Conservation (phyloP, 2,797 vertebrate species). For the Phalloptychus januarius region DNA sequence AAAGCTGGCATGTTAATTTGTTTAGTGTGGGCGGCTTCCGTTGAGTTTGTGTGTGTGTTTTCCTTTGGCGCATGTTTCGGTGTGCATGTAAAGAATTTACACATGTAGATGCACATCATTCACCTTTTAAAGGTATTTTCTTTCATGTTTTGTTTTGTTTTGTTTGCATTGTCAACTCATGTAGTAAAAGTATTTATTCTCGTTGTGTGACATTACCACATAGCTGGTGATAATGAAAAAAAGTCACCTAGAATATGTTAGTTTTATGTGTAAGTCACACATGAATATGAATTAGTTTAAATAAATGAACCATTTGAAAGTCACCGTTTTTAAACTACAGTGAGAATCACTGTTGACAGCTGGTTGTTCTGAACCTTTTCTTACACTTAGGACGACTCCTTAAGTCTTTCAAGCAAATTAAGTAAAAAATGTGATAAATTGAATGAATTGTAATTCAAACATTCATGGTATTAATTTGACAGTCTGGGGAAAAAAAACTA, state of each 20-base stretch:
- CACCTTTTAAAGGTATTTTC: background rate
- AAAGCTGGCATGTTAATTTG: slow-evolving; percentile 65
- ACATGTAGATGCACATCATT: background rate
- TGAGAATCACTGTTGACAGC: background rate
- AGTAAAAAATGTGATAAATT: background rate
- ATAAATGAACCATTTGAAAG: background rate
- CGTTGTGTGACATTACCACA: background rate
- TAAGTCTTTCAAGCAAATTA: background rate
- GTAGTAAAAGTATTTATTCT: background rate
- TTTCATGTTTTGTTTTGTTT: background rate
- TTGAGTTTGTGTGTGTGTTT: slow-evolving; percentile 13
- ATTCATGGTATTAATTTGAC: background rate
- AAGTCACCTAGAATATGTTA: background rate
- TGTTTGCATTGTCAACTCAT: background rate
- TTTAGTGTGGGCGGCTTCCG: slow-evolving; percentile 41
- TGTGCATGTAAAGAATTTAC: background rate
- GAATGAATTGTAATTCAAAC: background rate
- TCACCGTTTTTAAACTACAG: background rate
- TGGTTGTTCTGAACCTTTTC: background rate
- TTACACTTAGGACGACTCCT: background rate
- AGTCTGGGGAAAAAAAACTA: background rate
- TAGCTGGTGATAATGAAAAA: background rate
- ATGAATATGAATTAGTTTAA: background rate
- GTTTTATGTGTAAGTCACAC: background rate
- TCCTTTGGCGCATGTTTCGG: background rate